Evolutionary conservation across 23 tunicate species (phyloP).

Genomic region (Ascidia mentula): DNA sequence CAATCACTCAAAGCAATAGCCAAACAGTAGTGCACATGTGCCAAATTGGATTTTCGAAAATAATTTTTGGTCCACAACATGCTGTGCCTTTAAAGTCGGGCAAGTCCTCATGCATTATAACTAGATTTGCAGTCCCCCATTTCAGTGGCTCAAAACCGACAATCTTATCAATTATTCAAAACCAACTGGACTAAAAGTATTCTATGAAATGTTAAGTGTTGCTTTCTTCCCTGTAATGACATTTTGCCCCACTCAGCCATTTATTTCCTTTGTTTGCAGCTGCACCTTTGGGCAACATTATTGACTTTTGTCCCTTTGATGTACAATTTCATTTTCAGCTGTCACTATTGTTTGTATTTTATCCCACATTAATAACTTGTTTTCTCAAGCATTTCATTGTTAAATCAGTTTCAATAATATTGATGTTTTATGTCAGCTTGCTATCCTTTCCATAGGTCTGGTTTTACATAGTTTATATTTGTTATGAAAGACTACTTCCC

Average conservation of each 20-base stretch:
- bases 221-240: constrained; percentile 6
- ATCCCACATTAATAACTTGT: not conserved
- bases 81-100: not conserved
- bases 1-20: too few species aligned
- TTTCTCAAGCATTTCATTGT: not conserved
- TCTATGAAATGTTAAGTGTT: constrained; percentile 10
- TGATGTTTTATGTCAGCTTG: too few species aligned
- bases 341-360: not conserved
- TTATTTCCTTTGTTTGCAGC: too few species aligned
- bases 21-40: too few species aligned
- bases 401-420: too few species aligned
- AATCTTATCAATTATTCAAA: constrained; percentile 17
- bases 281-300: not conserved
- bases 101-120: not conserved
- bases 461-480: too few species aligned
- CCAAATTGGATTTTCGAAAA: not conserved
- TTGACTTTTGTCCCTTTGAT: not conserved
- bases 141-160: constrained; percentile 16
- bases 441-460: too few species aligned
- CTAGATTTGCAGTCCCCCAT: constrained; percentile 10
- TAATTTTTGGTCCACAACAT: not conserved
- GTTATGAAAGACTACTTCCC: too few species aligned
- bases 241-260: not conserved
- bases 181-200: constrained; percentile 19
- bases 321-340: not conserved